phyloP scores from a whole-genome alignment of 2,888 invertebrate species.

The Trachelus tabidus region DNA sequence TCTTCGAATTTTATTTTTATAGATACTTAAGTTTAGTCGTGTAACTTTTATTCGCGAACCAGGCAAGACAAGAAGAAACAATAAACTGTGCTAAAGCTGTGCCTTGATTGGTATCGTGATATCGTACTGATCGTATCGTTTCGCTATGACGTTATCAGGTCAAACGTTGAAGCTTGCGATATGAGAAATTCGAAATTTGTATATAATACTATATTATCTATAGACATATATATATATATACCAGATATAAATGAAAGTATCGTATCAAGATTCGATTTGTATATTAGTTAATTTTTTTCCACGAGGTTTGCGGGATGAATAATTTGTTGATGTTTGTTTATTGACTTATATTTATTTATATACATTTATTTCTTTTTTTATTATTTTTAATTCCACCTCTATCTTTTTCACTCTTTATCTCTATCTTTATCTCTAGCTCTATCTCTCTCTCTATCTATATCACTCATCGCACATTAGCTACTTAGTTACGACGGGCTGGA shows the following conservation, averaged over 20 bases:
- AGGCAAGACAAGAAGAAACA: not conserved
- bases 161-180: not conserved
- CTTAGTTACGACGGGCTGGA: conserved; percentile 1
- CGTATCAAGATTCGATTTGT: not conserved
- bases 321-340: not conserved
- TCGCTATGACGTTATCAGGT: not conserved
- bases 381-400: conserved; percentile 25
- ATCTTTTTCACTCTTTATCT: conserved; percentile 32
- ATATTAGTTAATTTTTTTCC: not conserved
- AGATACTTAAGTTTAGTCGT: not conserved
- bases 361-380: conserved; percentile 14
- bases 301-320: not conserved
- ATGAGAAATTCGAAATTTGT: not conserved
- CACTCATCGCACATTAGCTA: not conserved
- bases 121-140: not conserved
- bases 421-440: conserved; percentile 25
- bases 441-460: conserved; percentile 20
- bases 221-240: not conserved
- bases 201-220: not conserved
- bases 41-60: not conserved
- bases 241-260: conserved; percentile 7
- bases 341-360: conserved; percentile 7
- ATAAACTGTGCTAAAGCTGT: not conserved
- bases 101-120: not conserved
- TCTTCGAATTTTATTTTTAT: not conserved